These are phyloP conservation scores for Edolisoma coerulescens DNA, from an alignment of 2,113 vertebrate genomes.

Conservation along the genomic window DNA sequence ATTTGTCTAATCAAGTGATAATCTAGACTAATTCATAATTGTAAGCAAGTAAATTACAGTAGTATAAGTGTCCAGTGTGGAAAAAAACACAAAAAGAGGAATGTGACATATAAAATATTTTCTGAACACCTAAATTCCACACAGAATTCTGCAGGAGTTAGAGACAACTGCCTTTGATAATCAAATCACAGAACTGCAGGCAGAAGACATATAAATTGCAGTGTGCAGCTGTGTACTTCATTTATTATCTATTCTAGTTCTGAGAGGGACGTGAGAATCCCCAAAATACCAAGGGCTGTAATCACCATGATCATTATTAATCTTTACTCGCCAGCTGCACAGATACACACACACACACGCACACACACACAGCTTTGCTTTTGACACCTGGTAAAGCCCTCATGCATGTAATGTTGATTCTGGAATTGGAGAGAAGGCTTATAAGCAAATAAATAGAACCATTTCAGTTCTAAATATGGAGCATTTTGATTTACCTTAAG, in stretches of 20 bases:
- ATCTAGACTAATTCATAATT: not conserved
- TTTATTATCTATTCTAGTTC: conserved; percentile 61
- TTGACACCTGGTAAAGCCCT: conserved; percentile 2
- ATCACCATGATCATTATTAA: conserved; percentile 63
- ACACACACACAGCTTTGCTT: not conserved
- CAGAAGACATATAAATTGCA: conserved; percentile 57
- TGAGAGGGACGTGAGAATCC: conserved; percentile 29
- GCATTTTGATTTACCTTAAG: not conserved
- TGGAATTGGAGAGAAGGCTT: not conserved
- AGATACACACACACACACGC: not conserved
- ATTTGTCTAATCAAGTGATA: not conserved
- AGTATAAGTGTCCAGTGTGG: not conserved
- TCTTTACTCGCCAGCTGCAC: conserved; percentile 38
- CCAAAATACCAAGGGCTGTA: conserved; percentile 51
- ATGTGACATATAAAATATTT: not conserved
- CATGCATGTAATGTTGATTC: not conserved
- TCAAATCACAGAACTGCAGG: conserved; percentile 9
- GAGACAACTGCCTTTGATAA: not conserved
- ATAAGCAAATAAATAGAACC: not conserved
- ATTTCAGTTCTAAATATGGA: not conserved
- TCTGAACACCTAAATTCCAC: not conserved
- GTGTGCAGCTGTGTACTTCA: conserved; percentile 40
- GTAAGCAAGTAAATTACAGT: not conserved
- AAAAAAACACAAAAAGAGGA: not conserved
- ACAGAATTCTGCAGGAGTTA: not conserved